Evolutionary conservation across 2,113 vertebrate species (phyloP), one percentile per base, ranked within the genome.

Genomic region (Syngnathus scovelli): DNA sequence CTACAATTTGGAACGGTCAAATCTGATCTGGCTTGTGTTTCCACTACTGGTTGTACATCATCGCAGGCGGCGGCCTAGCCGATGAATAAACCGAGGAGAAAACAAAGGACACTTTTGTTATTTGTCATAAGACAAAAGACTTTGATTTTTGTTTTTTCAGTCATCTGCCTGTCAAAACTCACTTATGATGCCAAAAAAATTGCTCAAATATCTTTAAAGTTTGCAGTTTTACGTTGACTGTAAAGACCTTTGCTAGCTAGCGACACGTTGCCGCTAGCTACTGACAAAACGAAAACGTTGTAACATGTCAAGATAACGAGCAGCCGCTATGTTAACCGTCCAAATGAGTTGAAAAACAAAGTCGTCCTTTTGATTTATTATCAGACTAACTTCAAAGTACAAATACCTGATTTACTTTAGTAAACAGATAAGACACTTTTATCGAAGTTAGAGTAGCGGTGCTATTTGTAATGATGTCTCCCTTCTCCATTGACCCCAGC

Each of bases 401-500:
- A 41, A 41, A 61, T 41, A 13, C 21, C 21, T 41, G 7, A 15
- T 6, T 43, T 54, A 7, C 43, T 23, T 33, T 5, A 49, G 12
- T 16, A 27, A n/a, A 27, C 63, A 43, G 48, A 49, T 67, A 19
- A 39, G 59, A 58, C 59, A 48, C 12, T 27, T 67, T 64, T 1
- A 2, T 18, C 36, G 16, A 15, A 15, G 44, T 18, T 13, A 48
- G 52, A 49, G 58, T 54, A 49, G 66, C 69, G 41, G 60, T 60
- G 55, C 21, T 52, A 62, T 64, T 41, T 15, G 49, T 67, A 46
- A 68, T 43, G 4, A 61, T 37, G 68, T 72, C 68, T 72, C n/a
- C 44, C 37, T 64, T 76, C 67, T 60, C 62, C 49, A 78, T 68
- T 69, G 33, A 78, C 72, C 81, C 68, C 21, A 37, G 5, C 43